Base-by-base conservation (phyloP, 1,140 invertebrate genomes). In the Diorhabda elongata region DNA sequence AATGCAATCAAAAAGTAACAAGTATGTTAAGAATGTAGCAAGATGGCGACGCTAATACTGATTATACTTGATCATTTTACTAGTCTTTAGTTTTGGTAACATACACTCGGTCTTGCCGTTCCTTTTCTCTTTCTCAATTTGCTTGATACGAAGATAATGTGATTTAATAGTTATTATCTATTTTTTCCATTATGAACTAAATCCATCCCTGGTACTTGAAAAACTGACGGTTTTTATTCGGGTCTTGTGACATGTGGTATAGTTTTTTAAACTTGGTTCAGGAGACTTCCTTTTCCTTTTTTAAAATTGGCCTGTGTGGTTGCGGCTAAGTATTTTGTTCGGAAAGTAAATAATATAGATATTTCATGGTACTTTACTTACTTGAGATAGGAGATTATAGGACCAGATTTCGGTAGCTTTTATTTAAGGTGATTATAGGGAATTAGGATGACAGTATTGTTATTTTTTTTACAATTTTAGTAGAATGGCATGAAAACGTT, bases 341-440 rank as follows among this genome's bases (percentile, higher is more conserved):
- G 47, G n/a, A 45, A 47, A 67, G 65, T 67, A 67, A 67, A 67
- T 67, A 67, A 67, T 67, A 67, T 67, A 67, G 65, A 67, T 60
- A 67, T 67, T 67, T 67, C 58, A 67, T 67, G 65, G 65, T 67
- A 67, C 65, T 67, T 67, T 67, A 67, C 65, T 67, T 67, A 42
- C 52, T 64, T 44, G 63, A 64, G 58, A 60, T 67, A 41, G 44
- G 57, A 62, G 47, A 68, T 62, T 68, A 62, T 62, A 58, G 67
- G 47, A 60, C 67, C 60, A 68, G 67, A 58, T 62, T 62, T 68
- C 67, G 59, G 67, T 63, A 61, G 67, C 67, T 68, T 63, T 68
- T 61, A 68, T 67, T 67, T 67, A 67, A 67, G 58, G 65, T 67
- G 65, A 67, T 67, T 67, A 67, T 67, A 60, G 65, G 26, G 65